These are phyloP conservation scores for Petrolisthes cinctipes DNA, from an alignment of 2,888 invertebrate species.

Conservation along the genomic window DNA sequence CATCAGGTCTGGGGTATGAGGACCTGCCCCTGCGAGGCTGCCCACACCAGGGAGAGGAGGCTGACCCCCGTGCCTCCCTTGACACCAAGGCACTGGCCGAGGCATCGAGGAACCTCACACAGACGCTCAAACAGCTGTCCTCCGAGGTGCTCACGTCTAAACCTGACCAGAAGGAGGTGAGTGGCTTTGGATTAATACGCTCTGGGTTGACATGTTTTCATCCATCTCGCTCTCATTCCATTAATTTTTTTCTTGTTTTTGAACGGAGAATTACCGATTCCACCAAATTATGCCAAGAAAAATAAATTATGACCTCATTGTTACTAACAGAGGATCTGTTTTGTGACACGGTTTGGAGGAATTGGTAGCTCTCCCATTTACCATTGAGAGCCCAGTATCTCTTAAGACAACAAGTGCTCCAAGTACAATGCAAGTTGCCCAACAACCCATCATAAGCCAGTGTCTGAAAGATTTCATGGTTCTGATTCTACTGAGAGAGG, in stretches of 20 bases:
- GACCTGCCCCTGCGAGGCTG: constrained; percentile 67
- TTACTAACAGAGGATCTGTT: too few relatives aligned
- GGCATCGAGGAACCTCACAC: constrained; percentile 91
- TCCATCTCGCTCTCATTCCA: neutral
- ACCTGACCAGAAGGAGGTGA: constrained; percentile 61
- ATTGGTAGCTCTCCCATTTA: too few relatives aligned
- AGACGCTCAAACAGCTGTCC: constrained; percentile 88
- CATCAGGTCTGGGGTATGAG: constrained; percentile 66
- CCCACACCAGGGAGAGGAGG: constrained; percentile 61
- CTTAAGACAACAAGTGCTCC: too few relatives aligned
- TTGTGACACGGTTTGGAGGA: too few relatives aligned
- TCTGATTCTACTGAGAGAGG: too few relatives aligned
- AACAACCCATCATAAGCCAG: too few relatives aligned
- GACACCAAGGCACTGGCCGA: constrained; percentile 86
- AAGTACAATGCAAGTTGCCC: too few relatives aligned
- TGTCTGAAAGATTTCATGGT: too few relatives aligned
- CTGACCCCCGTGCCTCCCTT: constrained; percentile 67
- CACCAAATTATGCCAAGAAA: too few relatives aligned
- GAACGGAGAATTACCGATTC: neutral
- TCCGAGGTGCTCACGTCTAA: constrained; percentile 84
- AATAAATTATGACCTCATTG: too few relatives aligned
- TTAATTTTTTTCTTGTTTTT: neutral
- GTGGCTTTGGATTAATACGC: neutral
- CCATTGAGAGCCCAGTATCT: too few relatives aligned
- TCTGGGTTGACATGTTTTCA: neutral